Evolutionary conservation across 2,113 vertebrate species (phyloP).

Genomic region (Pseudolaguvia tuberculata): DNA sequence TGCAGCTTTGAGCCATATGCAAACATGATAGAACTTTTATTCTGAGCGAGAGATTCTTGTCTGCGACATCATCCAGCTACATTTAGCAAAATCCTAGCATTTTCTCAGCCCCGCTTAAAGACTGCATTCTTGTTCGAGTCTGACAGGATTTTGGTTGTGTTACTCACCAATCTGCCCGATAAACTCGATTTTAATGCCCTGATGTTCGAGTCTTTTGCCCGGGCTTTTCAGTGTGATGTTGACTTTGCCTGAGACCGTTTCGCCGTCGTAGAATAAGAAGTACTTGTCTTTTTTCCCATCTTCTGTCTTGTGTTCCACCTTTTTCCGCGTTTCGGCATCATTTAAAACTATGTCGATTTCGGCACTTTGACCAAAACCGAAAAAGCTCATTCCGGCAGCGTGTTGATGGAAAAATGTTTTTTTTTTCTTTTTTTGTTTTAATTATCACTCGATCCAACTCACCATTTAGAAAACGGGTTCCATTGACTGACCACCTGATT

Average conservation of each 20-base stretch:
- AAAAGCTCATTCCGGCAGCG: conserved; percentile 83
- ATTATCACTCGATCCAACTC: conserved; percentile 35
- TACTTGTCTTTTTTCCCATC: conserved; percentile 98
- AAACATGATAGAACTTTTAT: background rate
- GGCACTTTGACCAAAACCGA: conserved; percentile 92
- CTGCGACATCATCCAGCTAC: background rate
- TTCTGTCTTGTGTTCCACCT: conserved; percentile 93
- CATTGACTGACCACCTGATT: background rate
- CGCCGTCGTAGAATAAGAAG: conserved; percentile 94
- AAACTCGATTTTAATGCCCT: conserved; percentile 96
- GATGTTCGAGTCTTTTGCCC: conserved; percentile 90
- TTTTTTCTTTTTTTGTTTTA: background rate
- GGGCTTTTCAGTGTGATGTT: conserved; percentile 89
- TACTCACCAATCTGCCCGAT: conserved; percentile 93
- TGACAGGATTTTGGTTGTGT: background rate
- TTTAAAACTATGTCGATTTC: conserved; percentile 90
- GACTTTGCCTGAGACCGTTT: conserved; percentile 91
- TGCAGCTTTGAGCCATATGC: background rate
- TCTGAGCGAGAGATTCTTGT: background rate
- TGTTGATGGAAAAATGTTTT: conserved; percentile 8
- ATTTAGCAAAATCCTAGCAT: background rate
- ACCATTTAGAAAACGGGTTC: conserved; percentile 34
- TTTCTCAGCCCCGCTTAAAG: background rate
- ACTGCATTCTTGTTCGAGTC: background rate
- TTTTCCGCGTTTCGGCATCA: conserved; percentile 89